These are phyloP conservation scores for Epinotia nisella DNA, from an alignment of 2,888 invertebrate genomes.

Conservation along the genomic window DNA sequence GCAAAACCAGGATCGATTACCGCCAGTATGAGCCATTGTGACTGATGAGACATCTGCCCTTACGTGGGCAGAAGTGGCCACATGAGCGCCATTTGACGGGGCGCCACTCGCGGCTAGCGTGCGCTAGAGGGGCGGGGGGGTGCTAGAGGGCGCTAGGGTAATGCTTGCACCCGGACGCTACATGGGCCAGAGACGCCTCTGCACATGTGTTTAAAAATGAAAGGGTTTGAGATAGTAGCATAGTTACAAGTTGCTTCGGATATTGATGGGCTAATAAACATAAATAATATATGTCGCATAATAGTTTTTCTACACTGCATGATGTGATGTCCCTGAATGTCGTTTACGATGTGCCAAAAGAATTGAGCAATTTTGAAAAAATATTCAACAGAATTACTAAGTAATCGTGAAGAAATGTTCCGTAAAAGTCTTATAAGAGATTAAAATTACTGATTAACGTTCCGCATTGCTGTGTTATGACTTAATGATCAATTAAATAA, in stretches of 20 bases:
- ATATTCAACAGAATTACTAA: background rate
- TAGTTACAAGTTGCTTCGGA: background rate
- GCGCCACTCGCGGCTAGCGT: too few species aligned
- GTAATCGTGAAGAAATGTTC: background rate
- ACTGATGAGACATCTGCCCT: conserved; percentile 1
- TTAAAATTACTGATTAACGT: conserved; percentile 3
- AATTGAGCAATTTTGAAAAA: too few species aligned
- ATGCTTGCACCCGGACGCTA: too few species aligned
- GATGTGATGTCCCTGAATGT: too few species aligned
- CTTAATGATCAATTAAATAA: background rate
- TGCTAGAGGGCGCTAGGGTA: too few species aligned
- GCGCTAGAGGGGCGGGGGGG: too few species aligned
- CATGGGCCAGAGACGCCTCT: too few species aligned
- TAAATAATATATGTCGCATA: too few species aligned
- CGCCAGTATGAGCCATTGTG: conserved; percentile 3
- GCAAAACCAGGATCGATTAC: conserved; percentile 1
- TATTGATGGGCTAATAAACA: background rate
- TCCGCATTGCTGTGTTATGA: background rate
- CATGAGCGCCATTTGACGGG: too few species aligned
- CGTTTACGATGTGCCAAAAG: too few species aligned
- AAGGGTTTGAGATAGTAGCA: background rate
- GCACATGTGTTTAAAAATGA: background rate
- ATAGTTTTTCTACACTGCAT: too few species aligned
- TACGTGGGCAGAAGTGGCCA: too few species aligned
- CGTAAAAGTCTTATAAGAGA: background rate